These are phyloP conservation scores for Lepas anatifera DNA, from an alignment of 2,888 invertebrate genomes.

Conservation along the genomic window DNA sequence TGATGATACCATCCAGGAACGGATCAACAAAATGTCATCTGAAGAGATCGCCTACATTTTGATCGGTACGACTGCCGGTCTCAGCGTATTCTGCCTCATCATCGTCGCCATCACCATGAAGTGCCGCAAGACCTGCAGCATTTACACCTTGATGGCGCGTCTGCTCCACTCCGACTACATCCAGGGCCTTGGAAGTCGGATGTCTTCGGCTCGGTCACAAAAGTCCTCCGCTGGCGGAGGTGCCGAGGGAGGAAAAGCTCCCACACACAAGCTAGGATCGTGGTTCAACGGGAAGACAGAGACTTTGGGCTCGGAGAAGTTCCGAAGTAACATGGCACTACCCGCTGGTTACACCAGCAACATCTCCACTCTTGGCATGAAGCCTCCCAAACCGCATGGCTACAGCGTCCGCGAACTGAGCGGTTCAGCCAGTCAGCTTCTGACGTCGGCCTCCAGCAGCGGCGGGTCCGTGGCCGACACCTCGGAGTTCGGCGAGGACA, in stretches of 20 bases:
- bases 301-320: background rate
- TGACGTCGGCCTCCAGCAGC: background rate
- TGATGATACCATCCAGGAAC: background rate
- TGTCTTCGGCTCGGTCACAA: background rate
- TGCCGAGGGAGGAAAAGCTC: too few relatives aligned
- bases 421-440: background rate
- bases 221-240: background rate
- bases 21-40: background rate
- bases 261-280: conserved; percentile 3
- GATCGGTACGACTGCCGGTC: conserved; percentile 7
- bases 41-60: background rate
- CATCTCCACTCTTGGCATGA: background rate
- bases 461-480: background rate
- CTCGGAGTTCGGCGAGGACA: background rate
- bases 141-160: background rate
- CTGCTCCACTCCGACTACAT: conserved; percentile 2
- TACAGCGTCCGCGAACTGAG: background rate
- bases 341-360: background rate
- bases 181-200: background rate
- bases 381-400: background rate
- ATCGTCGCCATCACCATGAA: conserved; percentile 2
- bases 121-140: background rate
- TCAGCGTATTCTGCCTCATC: conserved; percentile 3
- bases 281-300: background rate
- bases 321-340: conserved; percentile 10